A percentile compares a stretch with the other conserved stretches of the same genome.
phyloP scores from a whole-genome alignment of 2,888 invertebrate genomes.

The Platerodrilus igneus region DNA sequence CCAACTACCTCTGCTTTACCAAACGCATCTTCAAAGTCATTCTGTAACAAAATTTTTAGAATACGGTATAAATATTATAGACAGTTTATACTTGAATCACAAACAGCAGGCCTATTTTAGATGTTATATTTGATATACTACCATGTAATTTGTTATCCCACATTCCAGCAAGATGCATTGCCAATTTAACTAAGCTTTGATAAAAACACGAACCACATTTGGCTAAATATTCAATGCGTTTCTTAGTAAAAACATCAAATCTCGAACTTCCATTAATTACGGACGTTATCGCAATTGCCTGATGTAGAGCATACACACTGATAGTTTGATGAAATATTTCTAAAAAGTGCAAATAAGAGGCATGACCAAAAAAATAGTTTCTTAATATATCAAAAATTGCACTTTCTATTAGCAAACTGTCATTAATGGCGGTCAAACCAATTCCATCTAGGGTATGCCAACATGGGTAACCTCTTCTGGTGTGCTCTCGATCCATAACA shows the following conservation, averaged over 20 bases:
- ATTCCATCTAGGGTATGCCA: constrained; percentile 80
- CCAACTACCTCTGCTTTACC: constrained; percentile 82
- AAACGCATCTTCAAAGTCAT: constrained; percentile 88
- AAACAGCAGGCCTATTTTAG: too few species aligned
- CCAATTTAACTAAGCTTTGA: constrained; percentile 83
- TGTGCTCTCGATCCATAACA: constrained; percentile 81
- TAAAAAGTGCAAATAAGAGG: constrained; percentile 71
- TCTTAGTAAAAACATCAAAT: constrained; percentile 73
- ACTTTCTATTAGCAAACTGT: constrained; percentile 74
- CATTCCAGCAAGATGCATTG: constrained; percentile 87
- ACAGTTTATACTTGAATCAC: too few species aligned
- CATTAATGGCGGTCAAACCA: constrained; percentile 77
- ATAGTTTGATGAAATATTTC: constrained; percentile 87
- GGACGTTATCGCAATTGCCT: constrained; percentile 66
- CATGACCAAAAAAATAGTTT: constrained; percentile 68
- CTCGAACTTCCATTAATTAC: constrained; percentile 54
- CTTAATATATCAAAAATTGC: constrained; percentile 75
- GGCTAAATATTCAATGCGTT: constrained; percentile 80
- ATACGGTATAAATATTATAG: too few species aligned
- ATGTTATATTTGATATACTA: too few species aligned
- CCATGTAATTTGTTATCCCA: too few species aligned
- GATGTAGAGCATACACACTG: too few species aligned
- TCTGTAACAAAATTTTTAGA: constrained; percentile 55
- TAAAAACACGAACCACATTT: constrained; percentile 93
- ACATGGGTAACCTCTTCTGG: constrained; percentile 81